Evolutionary conservation across 1,140 invertebrate species (phyloP).

Genomic region (Sarcophaga peregrina): DNA sequence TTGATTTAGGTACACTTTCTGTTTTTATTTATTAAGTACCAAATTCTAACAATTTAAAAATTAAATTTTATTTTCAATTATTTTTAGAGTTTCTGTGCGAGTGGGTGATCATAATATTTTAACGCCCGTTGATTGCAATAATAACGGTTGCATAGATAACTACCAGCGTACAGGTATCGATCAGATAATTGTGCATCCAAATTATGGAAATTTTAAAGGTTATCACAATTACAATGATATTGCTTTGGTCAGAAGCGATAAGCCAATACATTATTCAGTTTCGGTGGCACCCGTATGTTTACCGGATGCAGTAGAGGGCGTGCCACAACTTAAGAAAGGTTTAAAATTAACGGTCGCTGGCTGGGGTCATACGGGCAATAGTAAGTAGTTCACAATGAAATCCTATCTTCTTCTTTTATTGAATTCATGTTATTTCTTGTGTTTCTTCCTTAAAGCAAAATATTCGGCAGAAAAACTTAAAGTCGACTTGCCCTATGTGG

Average conservation of each 20-base stretch:
- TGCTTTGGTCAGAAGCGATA: constrained; percentile 62
- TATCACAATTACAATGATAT: constrained; percentile 65
- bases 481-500: constrained; percentile 67
- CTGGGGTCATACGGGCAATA: constrained; percentile 70
- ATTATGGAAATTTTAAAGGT: constrained; percentile 44
- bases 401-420: constrained; percentile 61
- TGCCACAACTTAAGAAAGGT: constrained; percentile 16
- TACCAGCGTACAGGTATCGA: constrained; percentile 47
- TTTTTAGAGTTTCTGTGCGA: constrained; percentile 55
- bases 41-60: not conserved
- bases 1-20: not conserved
- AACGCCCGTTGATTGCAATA: constrained; percentile 63
- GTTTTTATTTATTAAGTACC: not conserved
- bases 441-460: constrained; percentile 59
- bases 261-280: constrained; percentile 59
- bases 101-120: constrained; percentile 67
- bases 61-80: not conserved
- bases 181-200: constrained; percentile 59
- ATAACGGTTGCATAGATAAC: constrained; percentile 45
- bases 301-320: constrained; percentile 44
- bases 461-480: constrained; percentile 69
- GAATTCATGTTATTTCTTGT: constrained; percentile 68
- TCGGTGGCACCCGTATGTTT: constrained; percentile 71
- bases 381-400: constrained; percentile 28
- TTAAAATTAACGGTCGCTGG: constrained; percentile 71